phyloP scores from a whole-genome alignment of 2,113 vertebrate genomes.

The Tragelaphus scriptus region DNA sequence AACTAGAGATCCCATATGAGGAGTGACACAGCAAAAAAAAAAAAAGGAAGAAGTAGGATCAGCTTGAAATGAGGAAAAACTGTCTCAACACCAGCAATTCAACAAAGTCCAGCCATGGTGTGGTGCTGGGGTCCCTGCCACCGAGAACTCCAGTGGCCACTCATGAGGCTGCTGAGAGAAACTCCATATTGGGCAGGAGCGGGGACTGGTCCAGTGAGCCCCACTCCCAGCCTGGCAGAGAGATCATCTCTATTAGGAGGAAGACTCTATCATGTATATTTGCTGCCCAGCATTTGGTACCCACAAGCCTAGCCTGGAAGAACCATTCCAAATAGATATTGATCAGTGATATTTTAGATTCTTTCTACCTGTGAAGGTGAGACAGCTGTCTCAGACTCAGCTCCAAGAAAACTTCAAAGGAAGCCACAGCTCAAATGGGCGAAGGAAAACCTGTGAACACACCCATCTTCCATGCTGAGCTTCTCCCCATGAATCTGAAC shows the following conservation, averaged over 20 bases:
- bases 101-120: not conserved
- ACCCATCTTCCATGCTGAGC: not conserved
- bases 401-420: conserved; percentile 29
- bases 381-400: not conserved
- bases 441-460: not conserved
- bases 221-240: not conserved
- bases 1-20: not conserved
- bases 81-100: not conserved
- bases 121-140: not conserved
- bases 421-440: not conserved
- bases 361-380: not conserved
- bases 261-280: not conserved
- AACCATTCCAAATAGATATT: not conserved
- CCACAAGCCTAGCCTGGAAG: not conserved
- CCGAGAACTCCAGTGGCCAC: not conserved
- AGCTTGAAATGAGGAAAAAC: not conserved
- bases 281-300: not conserved
- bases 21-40: not conserved
- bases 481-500: not conserved
- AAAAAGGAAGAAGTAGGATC: not conserved
- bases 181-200: not conserved
- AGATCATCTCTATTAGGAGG: not conserved
- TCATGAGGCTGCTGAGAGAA: not conserved
- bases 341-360: not conserved
- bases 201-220: not conserved